Base-by-base conservation (phyloP, 2,113 vertebrate species). In the Hymenochirus boettgeri region DNA sequence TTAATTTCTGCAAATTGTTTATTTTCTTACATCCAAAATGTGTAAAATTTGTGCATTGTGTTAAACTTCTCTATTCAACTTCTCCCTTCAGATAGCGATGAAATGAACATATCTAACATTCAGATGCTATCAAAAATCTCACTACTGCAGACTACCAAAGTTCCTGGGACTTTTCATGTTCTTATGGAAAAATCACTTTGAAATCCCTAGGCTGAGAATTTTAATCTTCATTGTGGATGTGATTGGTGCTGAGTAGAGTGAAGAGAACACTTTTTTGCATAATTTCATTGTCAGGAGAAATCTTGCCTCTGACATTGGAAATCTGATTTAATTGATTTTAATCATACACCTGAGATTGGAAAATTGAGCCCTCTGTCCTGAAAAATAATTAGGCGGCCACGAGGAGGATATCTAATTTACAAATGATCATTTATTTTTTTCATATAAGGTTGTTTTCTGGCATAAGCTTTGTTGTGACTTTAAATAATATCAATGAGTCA, bases 291-390 rank as follows among this genome's bases (percentile, higher is more conserved):
- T 93, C 94, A 93, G 94, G 92, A 92, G 96, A 92, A 94, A 93
- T 92, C 91, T 91, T 89, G 89, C 87, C 67, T 88, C 91, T 94
- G 93, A 97, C 94, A 93, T 92, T 83, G 84, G 91, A 94, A 92
- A 93, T 95, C 91, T 95, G 94, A 97, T 95, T 94, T 97, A 97
- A 97, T 95, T 97, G 94, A 96, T 94, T 96, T 97, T 96, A 97
- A 97, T 97, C 94, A 93, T 90, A 95, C 92, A 95, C 93, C 92
- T 95, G 94, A 97, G 94, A 94, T 91, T 71, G 77, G 86, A 85
- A 90, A 91, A 91, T 87, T 82, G 88, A 92, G 90, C 90, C 87
- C 83, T 90, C 88, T 82, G 86, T 90, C 91, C 87, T 90, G 89
- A 86, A 90, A 89, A 89, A 91, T 90, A 88, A 91, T 87, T 72